These are phyloP conservation scores for Parotia lawesii DNA, from an alignment of 2,113 vertebrate species.

Conservation along the genomic window DNA sequence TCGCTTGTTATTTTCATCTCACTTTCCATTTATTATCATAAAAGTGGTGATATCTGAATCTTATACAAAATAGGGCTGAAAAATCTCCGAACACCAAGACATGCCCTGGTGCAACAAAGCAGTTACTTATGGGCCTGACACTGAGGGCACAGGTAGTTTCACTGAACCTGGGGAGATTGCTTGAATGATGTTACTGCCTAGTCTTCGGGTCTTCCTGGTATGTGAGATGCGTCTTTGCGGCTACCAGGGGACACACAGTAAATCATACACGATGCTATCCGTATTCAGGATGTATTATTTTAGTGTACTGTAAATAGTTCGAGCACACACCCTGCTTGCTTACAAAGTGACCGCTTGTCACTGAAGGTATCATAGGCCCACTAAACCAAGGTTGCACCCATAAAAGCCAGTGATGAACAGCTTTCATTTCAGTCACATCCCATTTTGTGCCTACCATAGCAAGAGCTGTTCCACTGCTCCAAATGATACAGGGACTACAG, in stretches of 20 bases:
- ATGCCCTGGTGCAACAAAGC: neutral
- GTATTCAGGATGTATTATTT: neutral
- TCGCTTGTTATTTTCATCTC: neutral
- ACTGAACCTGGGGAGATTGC: neutral
- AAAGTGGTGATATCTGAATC: neutral
- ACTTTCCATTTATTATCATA: neutral
- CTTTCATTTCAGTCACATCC: neutral
- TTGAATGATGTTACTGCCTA: neutral
- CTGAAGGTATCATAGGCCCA: neutral
- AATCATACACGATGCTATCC: neutral
- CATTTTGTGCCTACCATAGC: neutral
- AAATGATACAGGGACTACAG: neutral
- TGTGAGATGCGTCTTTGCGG: neutral
- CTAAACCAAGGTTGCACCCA: neutral
- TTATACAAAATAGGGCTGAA: neutral
- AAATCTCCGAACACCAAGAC: rapidly evolving
- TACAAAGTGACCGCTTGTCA: neutral
- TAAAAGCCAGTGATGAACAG: neutral
- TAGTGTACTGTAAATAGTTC: neutral
- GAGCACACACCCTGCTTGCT: neutral
- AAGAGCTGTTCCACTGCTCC: neutral
- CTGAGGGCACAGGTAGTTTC: neutral
- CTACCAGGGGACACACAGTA: neutral
- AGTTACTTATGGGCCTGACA: neutral
- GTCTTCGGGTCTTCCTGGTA: neutral